Evolutionary conservation across 2,797 vertebrate genomes (phyloP).

Genomic region (Lophius americanus): DNA sequence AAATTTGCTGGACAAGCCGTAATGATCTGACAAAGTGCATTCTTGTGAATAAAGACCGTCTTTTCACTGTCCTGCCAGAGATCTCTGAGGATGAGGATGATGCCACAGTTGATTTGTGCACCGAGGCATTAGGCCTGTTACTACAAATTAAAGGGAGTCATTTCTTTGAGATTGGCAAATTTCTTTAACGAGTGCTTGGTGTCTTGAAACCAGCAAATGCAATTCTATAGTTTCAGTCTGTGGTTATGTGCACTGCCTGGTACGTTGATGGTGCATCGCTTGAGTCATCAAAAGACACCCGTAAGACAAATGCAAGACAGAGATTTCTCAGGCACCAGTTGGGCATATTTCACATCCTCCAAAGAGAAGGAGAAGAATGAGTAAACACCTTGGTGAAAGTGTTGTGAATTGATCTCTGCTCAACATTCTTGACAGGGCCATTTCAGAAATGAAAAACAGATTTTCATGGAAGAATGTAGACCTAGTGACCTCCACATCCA

Average conservation of each 20-base stretch:
- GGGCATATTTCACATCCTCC: background rate
- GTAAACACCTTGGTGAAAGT: slow-evolving; percentile 5
- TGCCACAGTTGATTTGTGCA: slow-evolving; percentile 28
- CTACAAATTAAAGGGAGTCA: slow-evolving; percentile 22
- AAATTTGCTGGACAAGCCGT: slow-evolving; percentile 27
- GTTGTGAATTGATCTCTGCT: background rate
- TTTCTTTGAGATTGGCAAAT: slow-evolving; percentile 33
- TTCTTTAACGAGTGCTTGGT: slow-evolving; percentile 12
- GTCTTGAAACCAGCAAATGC: slow-evolving; percentile 35
- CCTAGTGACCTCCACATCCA: background rate
- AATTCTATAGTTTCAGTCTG: slow-evolving; percentile 24
- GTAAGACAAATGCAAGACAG: background rate
- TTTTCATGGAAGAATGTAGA: background rate
- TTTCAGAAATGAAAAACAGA: slow-evolving; percentile 8
- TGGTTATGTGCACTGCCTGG: slow-evolving; percentile 4
- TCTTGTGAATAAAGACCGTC: slow-evolving; percentile 15
- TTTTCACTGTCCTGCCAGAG: slow-evolving; percentile 18
- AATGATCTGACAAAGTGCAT: slow-evolving; percentile 17
- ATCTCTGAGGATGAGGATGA: slow-evolving; percentile 18
- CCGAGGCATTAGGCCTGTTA: slow-evolving; percentile 24
- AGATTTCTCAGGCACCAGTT: background rate
- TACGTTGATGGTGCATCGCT: slow-evolving; percentile 28
- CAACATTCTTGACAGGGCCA: slow-evolving; percentile 11
- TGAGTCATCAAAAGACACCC: slow-evolving; percentile 20
- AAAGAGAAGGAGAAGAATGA: slow-evolving; percentile 21